These are phyloP conservation scores for Ophion ellenae DNA, from an alignment of 2,888 invertebrate species.

Conservation along the genomic window DNA sequence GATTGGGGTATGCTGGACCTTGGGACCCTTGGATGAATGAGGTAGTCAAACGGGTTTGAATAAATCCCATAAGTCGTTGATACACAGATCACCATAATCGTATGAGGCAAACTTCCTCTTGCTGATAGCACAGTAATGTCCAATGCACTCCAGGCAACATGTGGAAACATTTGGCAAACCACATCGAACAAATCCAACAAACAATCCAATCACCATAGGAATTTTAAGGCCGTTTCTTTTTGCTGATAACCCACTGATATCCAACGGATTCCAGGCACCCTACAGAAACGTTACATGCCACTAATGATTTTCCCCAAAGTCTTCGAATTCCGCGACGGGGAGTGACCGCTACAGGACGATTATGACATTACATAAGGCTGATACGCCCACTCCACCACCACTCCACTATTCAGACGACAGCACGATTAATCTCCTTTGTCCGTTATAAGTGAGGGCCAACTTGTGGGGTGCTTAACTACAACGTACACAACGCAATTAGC, in stretches of 20 bases:
- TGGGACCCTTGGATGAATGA: neutral
- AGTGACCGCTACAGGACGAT: neutral
- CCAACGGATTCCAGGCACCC: neutral
- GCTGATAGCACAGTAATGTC: neutral
- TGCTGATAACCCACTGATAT: neutral
- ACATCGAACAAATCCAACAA: neutral
- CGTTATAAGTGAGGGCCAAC: conserved; percentile 17
- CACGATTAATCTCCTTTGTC: conserved; percentile 1
- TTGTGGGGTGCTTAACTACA: neutral
- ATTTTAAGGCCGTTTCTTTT: neutral
- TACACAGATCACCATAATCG: neutral
- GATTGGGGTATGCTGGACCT: neutral
- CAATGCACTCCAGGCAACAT: neutral
- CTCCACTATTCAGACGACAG: neutral
- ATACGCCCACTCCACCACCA: neutral
- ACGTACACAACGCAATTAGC: conserved; percentile 1
- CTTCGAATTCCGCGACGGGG: neutral
- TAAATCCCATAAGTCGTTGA: neutral
- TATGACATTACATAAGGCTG: neutral
- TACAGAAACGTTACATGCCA: neutral
- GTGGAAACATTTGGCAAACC: neutral
- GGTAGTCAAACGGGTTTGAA: too few relatives aligned
- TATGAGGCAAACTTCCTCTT: neutral
- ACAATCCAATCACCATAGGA: neutral
- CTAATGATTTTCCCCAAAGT: neutral